These are phyloP conservation scores for Tribolium castaneum DNA, from an alignment of 1,140 invertebrate genomes.

Conservation along the genomic window DNA sequence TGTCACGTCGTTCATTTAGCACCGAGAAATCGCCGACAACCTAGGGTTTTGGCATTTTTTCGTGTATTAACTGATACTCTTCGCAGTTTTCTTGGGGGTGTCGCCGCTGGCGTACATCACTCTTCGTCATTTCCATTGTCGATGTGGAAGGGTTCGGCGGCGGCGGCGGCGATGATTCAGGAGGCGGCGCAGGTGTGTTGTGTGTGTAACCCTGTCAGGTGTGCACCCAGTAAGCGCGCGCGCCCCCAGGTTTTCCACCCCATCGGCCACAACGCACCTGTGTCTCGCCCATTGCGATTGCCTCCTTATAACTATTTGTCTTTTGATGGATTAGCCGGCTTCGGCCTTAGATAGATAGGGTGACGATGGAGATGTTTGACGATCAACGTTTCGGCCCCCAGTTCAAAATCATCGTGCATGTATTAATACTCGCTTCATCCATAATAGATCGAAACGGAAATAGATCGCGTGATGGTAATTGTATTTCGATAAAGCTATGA, in stretches of 20 bases:
- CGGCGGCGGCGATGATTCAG: slow-evolving; percentile 18
- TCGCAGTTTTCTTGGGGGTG: no score
- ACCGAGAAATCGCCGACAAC: neutral
- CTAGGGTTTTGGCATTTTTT: neutral
- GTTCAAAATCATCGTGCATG: neutral
- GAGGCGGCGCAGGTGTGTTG: slow-evolving; percentile 42
- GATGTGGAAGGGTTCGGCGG: neutral
- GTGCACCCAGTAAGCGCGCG: slow-evolving; percentile 32
- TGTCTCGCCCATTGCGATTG: slow-evolving; percentile 31
- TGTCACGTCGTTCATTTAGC: neutral
- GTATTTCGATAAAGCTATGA: slow-evolving; percentile 34
- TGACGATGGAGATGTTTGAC: neutral
- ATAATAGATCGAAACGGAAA: neutral
- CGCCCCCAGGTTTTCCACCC: slow-evolving; percentile 26
- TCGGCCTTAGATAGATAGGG: neutral
- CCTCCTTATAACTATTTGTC: slow-evolving; percentile 43
- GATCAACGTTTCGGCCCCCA: neutral
- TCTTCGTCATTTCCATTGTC: slow-evolving; percentile 17
- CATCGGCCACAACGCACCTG: slow-evolving; percentile 34
- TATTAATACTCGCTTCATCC: neutral
- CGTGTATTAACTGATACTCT: no score
- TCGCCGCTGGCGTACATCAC: neutral
- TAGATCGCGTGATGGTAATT: slow-evolving; percentile 31
- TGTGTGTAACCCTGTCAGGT: slow-evolving; percentile 48
- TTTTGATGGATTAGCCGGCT: slow-evolving; percentile 44